phyloP scores from a whole-genome alignment of 2,113 vertebrate species.

The Pluvialis apricaria region DNA sequence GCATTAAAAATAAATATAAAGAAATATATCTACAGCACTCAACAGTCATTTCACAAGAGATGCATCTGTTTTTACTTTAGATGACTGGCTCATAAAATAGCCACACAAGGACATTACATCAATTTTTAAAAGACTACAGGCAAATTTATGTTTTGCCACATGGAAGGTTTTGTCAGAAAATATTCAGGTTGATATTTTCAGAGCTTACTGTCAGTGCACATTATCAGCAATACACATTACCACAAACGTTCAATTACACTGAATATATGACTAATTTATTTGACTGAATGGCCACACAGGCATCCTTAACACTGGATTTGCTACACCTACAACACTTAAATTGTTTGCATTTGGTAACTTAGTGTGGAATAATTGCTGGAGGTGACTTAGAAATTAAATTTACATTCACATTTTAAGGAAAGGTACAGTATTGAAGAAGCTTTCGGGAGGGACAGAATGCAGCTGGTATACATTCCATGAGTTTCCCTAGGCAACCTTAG shows the following conservation, averaged over 20 bases:
- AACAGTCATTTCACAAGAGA: not conserved
- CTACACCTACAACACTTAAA: constrained; percentile 6
- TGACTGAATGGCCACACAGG: constrained; percentile 13
- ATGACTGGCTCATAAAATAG: not conserved
- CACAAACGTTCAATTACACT: not conserved
- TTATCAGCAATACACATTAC: not conserved
- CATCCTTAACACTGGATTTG: constrained; percentile 20
- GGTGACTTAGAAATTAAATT: too few relatives aligned
- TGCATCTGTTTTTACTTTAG: not conserved
- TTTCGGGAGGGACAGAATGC: too few relatives aligned
- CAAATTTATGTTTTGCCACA: constrained; percentile 33
- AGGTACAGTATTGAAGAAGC: too few relatives aligned
- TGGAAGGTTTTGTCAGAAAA: constrained; percentile 22
- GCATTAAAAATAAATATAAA: not conserved
- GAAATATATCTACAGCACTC: not conserved
- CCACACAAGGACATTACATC: not conserved
- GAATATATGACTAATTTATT: constrained; percentile 4
- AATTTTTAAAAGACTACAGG: constrained; percentile 27
- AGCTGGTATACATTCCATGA: too few relatives aligned
- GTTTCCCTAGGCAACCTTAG: too few relatives aligned
- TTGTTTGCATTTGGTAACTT: not conserved
- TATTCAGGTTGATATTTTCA: constrained; percentile 7
- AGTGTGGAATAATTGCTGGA: too few relatives aligned
- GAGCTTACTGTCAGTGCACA: not conserved
- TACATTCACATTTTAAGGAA: too few relatives aligned